Conservation (phyloP, 2,113 vertebrate genomes). For the Octodon degus region DNA sequence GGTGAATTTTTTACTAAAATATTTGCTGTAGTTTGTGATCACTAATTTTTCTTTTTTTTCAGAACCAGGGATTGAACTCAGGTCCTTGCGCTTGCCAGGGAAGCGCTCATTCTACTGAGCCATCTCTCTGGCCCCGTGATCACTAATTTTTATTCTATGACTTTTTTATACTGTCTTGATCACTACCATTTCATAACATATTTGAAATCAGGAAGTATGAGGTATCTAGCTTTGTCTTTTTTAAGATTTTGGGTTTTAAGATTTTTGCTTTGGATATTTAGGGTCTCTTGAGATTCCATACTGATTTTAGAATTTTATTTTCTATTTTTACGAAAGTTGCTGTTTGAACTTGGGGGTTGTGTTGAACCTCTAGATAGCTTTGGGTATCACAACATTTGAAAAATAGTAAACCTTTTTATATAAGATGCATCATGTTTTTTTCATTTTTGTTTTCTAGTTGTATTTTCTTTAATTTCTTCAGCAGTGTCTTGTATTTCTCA, state of each 20-base stretch:
- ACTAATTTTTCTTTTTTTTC: background rate
- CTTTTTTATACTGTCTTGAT: background rate
- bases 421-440: background rate
- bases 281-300: background rate
- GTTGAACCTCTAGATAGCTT: background rate
- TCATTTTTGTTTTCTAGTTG: background rate
- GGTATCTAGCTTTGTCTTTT: background rate
- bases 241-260: background rate
- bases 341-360: background rate
- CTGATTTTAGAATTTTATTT: background rate
- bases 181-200: background rate
- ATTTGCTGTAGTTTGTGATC: background rate
- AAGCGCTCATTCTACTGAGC: too few relatives aligned
- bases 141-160: background rate
- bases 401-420: background rate
- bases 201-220: background rate
- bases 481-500: background rate
- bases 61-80: too few relatives aligned
- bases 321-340: background rate
- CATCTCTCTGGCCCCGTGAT: background rate
- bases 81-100: too few relatives aligned
- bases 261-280: background rate
- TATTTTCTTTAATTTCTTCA: slow-evolving; percentile 23
- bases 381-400: background rate
- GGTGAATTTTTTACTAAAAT: background rate